Evolutionary conservation across 2,113 vertebrate species (phyloP), one percentile per base, ranked within the genome.

Genomic region (Mormyrus iriodes): DNA sequence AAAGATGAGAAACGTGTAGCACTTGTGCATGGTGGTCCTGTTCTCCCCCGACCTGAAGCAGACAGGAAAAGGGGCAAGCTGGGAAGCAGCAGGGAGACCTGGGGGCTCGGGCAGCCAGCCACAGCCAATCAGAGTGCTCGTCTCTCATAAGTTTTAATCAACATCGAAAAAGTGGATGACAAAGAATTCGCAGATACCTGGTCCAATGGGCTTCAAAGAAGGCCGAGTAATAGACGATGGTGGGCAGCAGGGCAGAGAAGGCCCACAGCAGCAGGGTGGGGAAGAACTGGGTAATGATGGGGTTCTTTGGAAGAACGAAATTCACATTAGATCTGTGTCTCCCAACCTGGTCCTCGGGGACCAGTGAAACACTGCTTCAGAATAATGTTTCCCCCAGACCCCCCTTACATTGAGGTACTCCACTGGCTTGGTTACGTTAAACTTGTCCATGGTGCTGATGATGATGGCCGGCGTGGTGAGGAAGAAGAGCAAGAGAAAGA

Each of bases 361-460:
- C 51, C 0, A n/a, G n/a, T n/a, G n/a, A 21, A 42, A 87, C 35
- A 85, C 48, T 4, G 24, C 12, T 0, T 39, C 27, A 24, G n/a
- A 7, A n/a, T 12, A 7, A 58, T 58, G 55, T 2, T 24, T 27
- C 44, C 53, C 35, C 35, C 17, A 6, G 19, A 10, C 24, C 44
- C 61, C 3, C 8, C 97, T 97, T 96, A 99, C 98, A 1, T 98
- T 99, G 87, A 99, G 96, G 93, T 98, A 98, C 91, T 99, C 98
- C 90, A 99, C 98, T 0, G 98, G 98, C 92, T 99, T 99, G 92
- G 98, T 99, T 91, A 99, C 98, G 15, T 99, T 99, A 94, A 99
- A 99, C 95, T 99, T 99, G 97, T 99, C 98, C 98, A 99, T 99
- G 85, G 98, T 99, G 91, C 97, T 97, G 95, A 99, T 99, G 94